These are phyloP conservation scores for Tryphoninae sp. DNA, from an alignment of 2,888 invertebrate species.

Conservation along the genomic window DNA sequence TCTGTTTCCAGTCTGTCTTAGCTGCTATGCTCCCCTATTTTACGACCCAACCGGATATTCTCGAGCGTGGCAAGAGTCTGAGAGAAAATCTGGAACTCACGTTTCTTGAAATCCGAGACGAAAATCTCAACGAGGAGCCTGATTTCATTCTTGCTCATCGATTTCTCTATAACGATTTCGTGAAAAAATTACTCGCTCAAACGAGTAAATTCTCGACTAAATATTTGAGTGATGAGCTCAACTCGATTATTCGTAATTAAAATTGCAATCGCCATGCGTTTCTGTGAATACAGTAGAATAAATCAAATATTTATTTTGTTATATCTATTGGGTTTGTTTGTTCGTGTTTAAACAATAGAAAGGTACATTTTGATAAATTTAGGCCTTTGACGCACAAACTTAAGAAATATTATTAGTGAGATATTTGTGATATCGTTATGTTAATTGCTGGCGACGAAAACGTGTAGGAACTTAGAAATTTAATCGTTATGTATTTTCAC, in stretches of 20 bases:
- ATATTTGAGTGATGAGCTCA: constrained; percentile 53
- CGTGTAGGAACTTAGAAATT: too few relatives aligned
- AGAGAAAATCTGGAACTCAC: constrained; percentile 61
- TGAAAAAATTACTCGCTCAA: constrained; percentile 63
- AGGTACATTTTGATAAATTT: too few relatives aligned
- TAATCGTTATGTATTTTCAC: too few relatives aligned
- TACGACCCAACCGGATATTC: constrained; percentile 58
- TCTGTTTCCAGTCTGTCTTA: constrained; percentile 68
- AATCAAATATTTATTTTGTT: neutral
- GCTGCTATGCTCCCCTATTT: constrained; percentile 65
- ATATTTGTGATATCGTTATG: too few relatives aligned
- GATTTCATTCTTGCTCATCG: constrained; percentile 69
- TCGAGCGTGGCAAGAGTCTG: constrained; percentile 61
- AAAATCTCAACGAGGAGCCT: constrained; percentile 58
- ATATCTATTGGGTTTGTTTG: too few relatives aligned
- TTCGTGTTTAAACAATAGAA: too few relatives aligned
- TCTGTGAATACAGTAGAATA: constrained; percentile 24
- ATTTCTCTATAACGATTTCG: constrained; percentile 70
- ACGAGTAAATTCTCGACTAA: constrained; percentile 68
- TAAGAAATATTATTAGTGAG: too few relatives aligned
- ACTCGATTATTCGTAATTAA: constrained; percentile 28
- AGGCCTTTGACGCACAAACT: too few relatives aligned
- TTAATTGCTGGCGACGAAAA: too few relatives aligned
- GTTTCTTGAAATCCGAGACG: constrained; percentile 66
- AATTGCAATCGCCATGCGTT: neutral